Conservation (phyloP, 2,113 vertebrate species). For the Elgaria multicarinata region DNA sequence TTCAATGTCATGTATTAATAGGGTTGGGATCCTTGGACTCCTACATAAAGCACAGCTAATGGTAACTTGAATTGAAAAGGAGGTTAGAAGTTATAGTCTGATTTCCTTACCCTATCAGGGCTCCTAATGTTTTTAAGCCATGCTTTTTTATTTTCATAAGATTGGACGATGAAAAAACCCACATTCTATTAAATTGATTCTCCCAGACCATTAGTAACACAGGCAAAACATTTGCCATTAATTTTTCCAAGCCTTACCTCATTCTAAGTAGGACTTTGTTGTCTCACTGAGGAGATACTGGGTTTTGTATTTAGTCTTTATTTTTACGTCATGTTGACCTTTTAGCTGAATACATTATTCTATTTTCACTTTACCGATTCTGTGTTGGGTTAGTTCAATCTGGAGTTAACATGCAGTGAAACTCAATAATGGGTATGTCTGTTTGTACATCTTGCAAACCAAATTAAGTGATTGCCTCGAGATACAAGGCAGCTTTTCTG, state of each 20-base stretch:
- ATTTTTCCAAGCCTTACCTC: not conserved
- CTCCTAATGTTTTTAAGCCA: not conserved
- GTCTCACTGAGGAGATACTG: not conserved
- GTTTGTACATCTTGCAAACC: constrained; percentile 15
- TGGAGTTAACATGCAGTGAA: not conserved
- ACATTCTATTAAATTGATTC: not conserved
- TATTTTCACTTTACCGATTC: not conserved
- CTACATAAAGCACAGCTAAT: constrained; percentile 20
- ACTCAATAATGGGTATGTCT: not conserved
- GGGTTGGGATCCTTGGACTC: not conserved
- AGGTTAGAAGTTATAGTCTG: constrained; percentile 11
- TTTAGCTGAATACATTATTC: constrained; percentile 5
- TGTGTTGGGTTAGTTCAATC: not conserved
- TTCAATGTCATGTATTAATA: not conserved
- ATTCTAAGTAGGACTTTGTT: not conserved
- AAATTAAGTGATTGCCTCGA: constrained; percentile 3
- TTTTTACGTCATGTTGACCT: not conserved
- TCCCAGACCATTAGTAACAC: too few relatives aligned
- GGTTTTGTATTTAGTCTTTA: constrained; percentile 11
- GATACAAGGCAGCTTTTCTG: constrained; percentile 18
- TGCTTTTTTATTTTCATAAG: not conserved
- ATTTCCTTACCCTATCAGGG: not conserved
- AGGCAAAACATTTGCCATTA: not conserved
- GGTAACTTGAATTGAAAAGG: not conserved
- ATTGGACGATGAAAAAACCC: not conserved